Percentiles rank a stretch among this genome's conserved stretches.
Evolutionary conservation across 2,797 vertebrate species (phyloP).

Genomic region (Enteromius unitaeniatus): DNA sequence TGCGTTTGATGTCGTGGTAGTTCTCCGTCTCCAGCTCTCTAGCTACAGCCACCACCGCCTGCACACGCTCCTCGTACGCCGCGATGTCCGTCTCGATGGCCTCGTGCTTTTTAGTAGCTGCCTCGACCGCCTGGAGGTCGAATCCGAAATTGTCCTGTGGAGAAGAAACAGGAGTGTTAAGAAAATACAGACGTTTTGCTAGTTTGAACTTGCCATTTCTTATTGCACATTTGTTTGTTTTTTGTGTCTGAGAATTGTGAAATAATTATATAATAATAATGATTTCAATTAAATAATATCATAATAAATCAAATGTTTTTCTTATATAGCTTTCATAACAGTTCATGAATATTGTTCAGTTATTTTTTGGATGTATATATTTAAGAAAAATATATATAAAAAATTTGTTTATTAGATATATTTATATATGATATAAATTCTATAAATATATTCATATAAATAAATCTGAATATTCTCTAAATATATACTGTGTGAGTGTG

Average conservation of each 20-base stretch:
- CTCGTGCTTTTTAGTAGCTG: conserved; percentile 84
- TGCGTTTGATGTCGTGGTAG: conserved; percentile 81
- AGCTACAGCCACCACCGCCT: conserved; percentile 80
- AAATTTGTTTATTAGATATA: neutral
- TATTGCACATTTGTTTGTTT: neutral
- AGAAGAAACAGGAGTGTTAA: neutral
- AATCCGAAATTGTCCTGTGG: conserved; percentile 81
- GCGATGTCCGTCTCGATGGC: conserved; percentile 85
- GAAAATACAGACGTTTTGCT: neutral
- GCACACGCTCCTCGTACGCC: conserved; percentile 83
- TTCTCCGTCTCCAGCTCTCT: conserved; percentile 79
- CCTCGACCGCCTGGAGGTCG: conserved; percentile 81
- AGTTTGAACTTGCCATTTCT: neutral
- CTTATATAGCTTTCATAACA: neutral
- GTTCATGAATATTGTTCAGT: neutral
- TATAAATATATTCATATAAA: too few relatives aligned
- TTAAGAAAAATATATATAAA: too few relatives aligned
- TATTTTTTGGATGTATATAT: neutral
- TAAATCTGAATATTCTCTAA: too few relatives aligned
- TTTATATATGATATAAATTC: neutral
- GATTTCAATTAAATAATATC: too few relatives aligned
- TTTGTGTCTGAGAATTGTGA: too few relatives aligned
- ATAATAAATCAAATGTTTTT: too few relatives aligned
- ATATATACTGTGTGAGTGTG: too few relatives aligned
- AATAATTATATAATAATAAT: too few relatives aligned